Base-by-base conservation (phyloP, 2,888 invertebrate species). In the Terebella lapidaria region DNA sequence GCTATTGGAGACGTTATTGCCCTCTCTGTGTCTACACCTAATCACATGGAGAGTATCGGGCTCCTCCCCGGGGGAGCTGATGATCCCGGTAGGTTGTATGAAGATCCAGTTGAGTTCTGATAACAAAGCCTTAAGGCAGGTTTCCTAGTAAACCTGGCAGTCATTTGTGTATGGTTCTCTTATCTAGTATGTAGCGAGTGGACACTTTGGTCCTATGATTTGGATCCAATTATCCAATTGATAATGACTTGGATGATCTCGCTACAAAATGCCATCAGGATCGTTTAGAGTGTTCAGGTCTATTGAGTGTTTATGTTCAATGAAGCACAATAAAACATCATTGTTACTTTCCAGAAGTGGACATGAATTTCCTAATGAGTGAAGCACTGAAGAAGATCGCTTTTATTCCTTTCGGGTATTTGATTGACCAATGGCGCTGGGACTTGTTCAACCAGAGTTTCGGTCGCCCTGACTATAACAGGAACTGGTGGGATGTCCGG, bases 1-100 rank as follows among this genome's bases (percentile, higher is more conserved):
- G 69, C 69, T 20, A 54, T 68, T 18, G 69, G 69, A n/a, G 67
- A 69, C 55, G 60, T 63, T 46, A 65, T 70, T 51, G 26, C 67
- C 1, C 59, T 69, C 25, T 69, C 69, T 2, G 67, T 69, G 18
- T 25, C 57, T 28, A 69, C 69, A 1, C 68, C 68, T n/a, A 63
- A 61, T 20, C 65, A 68, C 51, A 45, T 68, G 29, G 29, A 64
- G 10, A 56, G 56, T 27, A 60, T 68, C 18, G 63, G 64, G 27
- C 59, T 68, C 3, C 62, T 68, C 27, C 54, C 52, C 1, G 46
- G 55, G 10, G 28, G 56, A 18, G 58, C 26, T 2, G 56, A 61
- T 54, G 54, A 60, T 30, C 22, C 27, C 22, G 63, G 67, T 67
- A 10, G 22, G 49, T 10, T n/a, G n/a, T n/a, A n/a, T n/a, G n/a